Base-by-base conservation (phyloP, 2,113 vertebrate species). In the Pteropus alecto region DNA sequence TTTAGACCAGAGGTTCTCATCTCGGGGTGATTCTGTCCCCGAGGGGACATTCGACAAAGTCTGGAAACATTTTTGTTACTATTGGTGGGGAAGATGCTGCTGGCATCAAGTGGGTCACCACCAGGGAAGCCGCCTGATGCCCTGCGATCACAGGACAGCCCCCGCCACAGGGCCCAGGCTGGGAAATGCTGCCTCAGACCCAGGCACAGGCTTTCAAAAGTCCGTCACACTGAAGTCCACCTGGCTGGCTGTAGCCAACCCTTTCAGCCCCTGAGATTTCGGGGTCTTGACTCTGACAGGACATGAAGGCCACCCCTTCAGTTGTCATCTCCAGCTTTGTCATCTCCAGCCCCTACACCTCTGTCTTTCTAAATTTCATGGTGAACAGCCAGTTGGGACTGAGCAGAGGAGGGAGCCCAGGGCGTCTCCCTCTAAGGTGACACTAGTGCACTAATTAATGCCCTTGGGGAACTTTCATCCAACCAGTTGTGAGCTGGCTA, bases 31-130 rank as follows among this genome's bases (percentile, higher is more conserved):
- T 43, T 71, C 33, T 71, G 38, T 24, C 30, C 26, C 84, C 30
- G 2, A 10, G 38, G 14, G 35, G 28, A 54, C 51, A 38, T 12
- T 0, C 2, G 28, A 38, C n/a, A 61, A 61, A 9, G 48, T 43
- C 48, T 67, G 78, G 26, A 51, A 54, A 58, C 30, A 41, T 35
- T 35, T 38, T 3, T 38, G 43, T 10, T 30, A 30, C 15, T 0
- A 1, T 0, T 1, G 15, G 26, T 46, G 28, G 1, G 2, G 21
- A 30, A 51, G 51, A n/a, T n/a, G 11, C 24, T 13, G 24, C 54
- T 19, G 22, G 41, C 30, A 82, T 30, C 0, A 0, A 28, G n/a
- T 18, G 30, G 48, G 28, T 41, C 12, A 56, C 30, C 24, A 21
- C 5, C 35, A 12, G 30, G 30, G 54, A 41, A 28, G 21, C 26